These are phyloP conservation scores for Spodoptera litura DNA, from an alignment of 1,140 invertebrate genomes.

Conservation along the genomic window DNA sequence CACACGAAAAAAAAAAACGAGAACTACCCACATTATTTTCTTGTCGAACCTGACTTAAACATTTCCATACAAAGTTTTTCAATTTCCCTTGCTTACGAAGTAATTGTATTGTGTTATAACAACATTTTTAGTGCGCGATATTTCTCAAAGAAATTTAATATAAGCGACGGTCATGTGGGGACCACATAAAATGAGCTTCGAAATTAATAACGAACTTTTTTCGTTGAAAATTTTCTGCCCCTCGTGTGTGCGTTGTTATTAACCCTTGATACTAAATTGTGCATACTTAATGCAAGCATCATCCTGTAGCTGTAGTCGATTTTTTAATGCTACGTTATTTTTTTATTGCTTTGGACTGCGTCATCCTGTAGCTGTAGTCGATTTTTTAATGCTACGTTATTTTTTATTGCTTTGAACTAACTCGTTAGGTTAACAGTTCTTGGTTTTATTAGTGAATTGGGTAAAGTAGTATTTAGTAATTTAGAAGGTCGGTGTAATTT, in stretches of 20 bases:
- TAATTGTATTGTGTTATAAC: constrained; percentile 43
- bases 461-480: too few species aligned
- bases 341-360: too few species aligned
- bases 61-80: constrained; percentile 42
- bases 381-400: too few species aligned
- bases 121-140: constrained; percentile 37
- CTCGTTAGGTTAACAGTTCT: too few species aligned
- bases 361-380: too few species aligned
- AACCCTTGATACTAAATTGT: constrained; percentile 1
- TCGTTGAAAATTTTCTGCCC: constrained; percentile 43
- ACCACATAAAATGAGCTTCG: constrained; percentile 43
- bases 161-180: constrained; percentile 35
- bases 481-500: too few species aligned
- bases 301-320: not conserved
- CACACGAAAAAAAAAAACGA: not conserved
- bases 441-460: too few species aligned
- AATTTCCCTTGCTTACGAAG: constrained; percentile 29
- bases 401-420: too few species aligned
- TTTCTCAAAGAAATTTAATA: constrained; percentile 49
- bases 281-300: constrained; percentile 10
- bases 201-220: constrained; percentile 47
- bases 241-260: constrained; percentile 10
- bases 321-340: not conserved
- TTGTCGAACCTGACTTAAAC: constrained; percentile 26
- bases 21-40: constrained; percentile 15